phyloP scores from a whole-genome alignment of 2,888 invertebrate species.

The Octonoba sinensis region DNA sequence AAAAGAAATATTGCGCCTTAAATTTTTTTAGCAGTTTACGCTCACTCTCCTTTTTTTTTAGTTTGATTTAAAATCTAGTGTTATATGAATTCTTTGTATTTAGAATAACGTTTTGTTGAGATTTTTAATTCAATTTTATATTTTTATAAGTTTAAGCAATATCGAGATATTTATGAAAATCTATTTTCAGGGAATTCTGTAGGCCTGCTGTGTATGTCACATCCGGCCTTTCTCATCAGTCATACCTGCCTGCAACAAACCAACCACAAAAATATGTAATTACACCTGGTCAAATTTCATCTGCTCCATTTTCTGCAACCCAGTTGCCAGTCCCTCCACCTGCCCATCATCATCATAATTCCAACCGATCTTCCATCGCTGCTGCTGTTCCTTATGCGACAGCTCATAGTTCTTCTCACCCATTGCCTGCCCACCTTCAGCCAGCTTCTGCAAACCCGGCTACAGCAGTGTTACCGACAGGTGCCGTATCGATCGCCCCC shows the following conservation, averaged over 20 bases:
- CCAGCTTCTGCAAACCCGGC: constrained; percentile 68
- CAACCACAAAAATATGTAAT: constrained; percentile 69
- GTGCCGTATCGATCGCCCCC: constrained; percentile 59
- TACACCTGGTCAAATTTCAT: constrained; percentile 73
- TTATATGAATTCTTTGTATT: no score
- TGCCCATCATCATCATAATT: constrained; percentile 83
- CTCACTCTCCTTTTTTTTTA: no score
- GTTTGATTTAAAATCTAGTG: no score
- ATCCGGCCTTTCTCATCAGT: constrained; percentile 72
- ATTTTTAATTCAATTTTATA: no score
- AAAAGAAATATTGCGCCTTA: no score
- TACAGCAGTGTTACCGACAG: constrained; percentile 61
- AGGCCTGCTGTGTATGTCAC: constrained; percentile 78
- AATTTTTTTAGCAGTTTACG: no score
- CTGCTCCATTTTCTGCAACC: constrained; percentile 71
- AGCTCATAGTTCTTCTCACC: constrained; percentile 78
- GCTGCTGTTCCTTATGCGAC: constrained; percentile 70
- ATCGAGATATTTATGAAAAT: no score
- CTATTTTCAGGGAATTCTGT: constrained; percentile 74
- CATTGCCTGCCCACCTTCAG: constrained; percentile 85
- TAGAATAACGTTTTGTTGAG: no score
- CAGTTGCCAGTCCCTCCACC: constrained; percentile 78
- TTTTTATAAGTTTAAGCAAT: no score
- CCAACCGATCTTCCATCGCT: constrained; percentile 74
- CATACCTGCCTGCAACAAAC: constrained; percentile 66